A percentile compares a stretch with the other conserved stretches of the same genome.
Conservation (phyloP, 2,888 invertebrate genomes). For the Dasypolia templi region DNA sequence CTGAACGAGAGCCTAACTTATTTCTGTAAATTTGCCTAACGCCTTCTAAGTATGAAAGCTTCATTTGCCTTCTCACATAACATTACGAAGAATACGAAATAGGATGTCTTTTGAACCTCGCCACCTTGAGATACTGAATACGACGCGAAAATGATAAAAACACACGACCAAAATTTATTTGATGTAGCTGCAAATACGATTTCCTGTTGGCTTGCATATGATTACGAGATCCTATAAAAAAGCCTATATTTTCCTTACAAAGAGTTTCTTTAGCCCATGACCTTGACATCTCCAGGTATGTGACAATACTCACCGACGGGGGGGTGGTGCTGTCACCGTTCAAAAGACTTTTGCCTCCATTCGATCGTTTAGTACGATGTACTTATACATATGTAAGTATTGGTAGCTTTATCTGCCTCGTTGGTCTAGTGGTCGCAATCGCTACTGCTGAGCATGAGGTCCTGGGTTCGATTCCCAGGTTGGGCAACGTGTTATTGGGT, state of each 20-base stretch:
- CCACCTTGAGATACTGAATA: neutral
- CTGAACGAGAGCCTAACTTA: neutral
- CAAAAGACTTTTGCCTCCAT: neutral
- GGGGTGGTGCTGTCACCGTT: neutral
- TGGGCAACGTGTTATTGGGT: too few relatives aligned
- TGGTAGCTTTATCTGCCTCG: too few relatives aligned
- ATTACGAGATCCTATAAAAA: neutral
- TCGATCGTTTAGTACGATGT: too few relatives aligned
- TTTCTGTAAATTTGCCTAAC: neutral
- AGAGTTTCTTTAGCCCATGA: constrained; percentile 6
- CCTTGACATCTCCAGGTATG: constrained; percentile 29
- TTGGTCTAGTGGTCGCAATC: too few relatives aligned
- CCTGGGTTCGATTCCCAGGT: too few relatives aligned
- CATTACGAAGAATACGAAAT: neutral
- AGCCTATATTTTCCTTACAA: neutral
- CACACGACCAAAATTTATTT: constrained; percentile 17
- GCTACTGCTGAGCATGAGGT: too few relatives aligned
- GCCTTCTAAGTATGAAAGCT: neutral
- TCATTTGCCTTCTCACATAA: neutral
- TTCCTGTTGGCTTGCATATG: constrained; percentile 20
- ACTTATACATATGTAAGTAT: too few relatives aligned
- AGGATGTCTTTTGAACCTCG: neutral
- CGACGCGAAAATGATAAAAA: neutral
- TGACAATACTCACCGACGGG: neutral
- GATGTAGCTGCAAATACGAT: constrained; percentile 27